Percentiles rank a stretch among this genome's conserved stretches.
phyloP scores from a whole-genome alignment of 2,888 invertebrate species.

The Tenthredo notha region DNA sequence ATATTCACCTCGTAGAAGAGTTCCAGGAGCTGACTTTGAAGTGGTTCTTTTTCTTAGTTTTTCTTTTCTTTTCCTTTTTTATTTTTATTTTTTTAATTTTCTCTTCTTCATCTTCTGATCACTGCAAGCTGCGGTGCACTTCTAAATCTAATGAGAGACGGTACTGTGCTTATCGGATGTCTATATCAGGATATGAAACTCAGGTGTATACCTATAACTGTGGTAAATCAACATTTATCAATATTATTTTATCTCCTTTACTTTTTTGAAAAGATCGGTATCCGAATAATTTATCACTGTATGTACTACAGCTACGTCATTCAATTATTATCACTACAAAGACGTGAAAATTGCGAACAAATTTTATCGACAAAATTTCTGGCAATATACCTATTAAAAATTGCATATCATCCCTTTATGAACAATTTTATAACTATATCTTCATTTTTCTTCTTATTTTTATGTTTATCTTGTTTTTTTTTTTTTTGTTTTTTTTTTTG shows the following conservation, averaged over 20 bases:
- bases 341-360: too few relatives aligned
- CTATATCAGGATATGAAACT: not conserved
- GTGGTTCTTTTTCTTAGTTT: not conserved
- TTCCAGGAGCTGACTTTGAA: slow-evolving; percentile 15
- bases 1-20: slow-evolving; percentile 19
- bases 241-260: not conserved
- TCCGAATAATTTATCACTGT: not conserved
- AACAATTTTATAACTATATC: not conserved
- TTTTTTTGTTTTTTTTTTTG: not conserved
- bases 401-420: not conserved
- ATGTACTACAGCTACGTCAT: too few relatives aligned
- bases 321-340: too few relatives aligned
- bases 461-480: not conserved
- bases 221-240: slow-evolving; percentile 3
- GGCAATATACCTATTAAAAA: too few relatives aligned
- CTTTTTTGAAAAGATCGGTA: not conserved
- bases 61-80: not conserved
- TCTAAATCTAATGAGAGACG: not conserved
- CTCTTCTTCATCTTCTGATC: not conserved
- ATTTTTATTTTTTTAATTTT: not conserved
- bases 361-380: too few relatives aligned
- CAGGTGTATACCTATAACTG: not conserved
- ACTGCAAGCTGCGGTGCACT: not conserved
- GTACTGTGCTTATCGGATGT: not conserved
- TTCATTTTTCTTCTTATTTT: not conserved